phyloP scores from a whole-genome alignment of 2,113 vertebrate species.

The Phyllostomus discolor region DNA sequence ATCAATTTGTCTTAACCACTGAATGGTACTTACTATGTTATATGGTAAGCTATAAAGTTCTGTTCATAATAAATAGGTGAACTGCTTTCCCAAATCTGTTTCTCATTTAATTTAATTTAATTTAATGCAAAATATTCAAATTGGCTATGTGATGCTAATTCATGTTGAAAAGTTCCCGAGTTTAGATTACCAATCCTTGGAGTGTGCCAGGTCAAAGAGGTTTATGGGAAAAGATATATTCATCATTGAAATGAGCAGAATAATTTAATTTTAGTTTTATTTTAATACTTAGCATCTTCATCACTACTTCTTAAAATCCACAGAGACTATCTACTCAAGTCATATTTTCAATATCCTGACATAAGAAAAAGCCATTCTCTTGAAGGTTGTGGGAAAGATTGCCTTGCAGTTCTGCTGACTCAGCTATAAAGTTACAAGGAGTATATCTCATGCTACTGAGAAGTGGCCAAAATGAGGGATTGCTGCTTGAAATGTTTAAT shows the following conservation, averaged over 20 bases:
- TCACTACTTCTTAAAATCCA: slow-evolving; percentile 49
- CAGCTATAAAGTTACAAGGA: neutral
- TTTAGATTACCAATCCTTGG: slow-evolving; percentile 18
- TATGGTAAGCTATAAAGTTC: slow-evolving; percentile 42
- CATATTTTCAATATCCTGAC: slow-evolving; percentile 52
- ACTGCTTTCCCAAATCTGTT: slow-evolving; percentile 40
- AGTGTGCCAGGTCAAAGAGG: neutral
- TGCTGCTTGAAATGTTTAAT: neutral
- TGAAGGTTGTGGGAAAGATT: slow-evolving; percentile 44
- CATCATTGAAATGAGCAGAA: neutral
- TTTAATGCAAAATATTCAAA: slow-evolving; percentile 54
- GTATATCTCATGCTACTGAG: neutral
- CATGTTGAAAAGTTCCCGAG: slow-evolving; percentile 30
- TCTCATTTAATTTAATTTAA: slow-evolving; percentile 62
- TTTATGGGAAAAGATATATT: slow-evolving; percentile 42
- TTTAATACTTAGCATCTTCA: slow-evolving; percentile 52
- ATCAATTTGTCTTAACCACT: slow-evolving; percentile 14
- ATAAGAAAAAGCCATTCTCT: slow-evolving; percentile 45
- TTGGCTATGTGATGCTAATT: slow-evolving; percentile 46
- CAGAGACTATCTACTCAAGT: slow-evolving; percentile 22
- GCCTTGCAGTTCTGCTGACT: slow-evolving; percentile 34
- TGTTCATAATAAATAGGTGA: slow-evolving; percentile 52
- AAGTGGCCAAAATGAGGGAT: neutral
- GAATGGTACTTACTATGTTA: slow-evolving; percentile 50
- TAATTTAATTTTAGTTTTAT: slow-evolving; percentile 51